phyloP scores from a whole-genome alignment of 2,113 vertebrate species.

The Syrrhaptes paradoxus region DNA sequence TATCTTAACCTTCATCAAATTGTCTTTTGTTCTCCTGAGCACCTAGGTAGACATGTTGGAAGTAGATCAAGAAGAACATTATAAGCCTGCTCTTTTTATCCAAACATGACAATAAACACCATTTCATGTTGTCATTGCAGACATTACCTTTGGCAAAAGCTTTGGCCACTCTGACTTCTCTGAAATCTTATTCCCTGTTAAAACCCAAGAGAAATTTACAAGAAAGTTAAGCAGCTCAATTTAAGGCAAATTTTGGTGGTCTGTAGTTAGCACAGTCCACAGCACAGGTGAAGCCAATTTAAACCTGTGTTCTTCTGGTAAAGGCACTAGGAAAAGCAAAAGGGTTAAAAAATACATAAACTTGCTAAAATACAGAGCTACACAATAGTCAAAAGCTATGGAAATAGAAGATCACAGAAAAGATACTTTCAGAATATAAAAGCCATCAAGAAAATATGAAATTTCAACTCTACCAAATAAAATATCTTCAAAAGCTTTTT shows the following conservation, averaged over 20 bases:
- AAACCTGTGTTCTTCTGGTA: not conserved
- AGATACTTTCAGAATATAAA: not conserved
- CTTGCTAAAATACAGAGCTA: not conserved
- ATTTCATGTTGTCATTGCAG: not conserved
- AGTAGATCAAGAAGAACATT: not conserved
- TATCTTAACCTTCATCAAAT: not conserved
- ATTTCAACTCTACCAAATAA: conserved; percentile 9
- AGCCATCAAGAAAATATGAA: not conserved
- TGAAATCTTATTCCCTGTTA: not conserved
- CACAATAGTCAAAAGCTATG: not conserved
- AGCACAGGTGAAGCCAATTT: not conserved
- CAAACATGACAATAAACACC: fast-evolving
- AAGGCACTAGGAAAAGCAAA: not conserved
- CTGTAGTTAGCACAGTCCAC: not conserved
- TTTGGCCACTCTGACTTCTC: not conserved
- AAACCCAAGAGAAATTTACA: not conserved
- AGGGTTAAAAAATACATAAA: not conserved
- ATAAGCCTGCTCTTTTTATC: not conserved
- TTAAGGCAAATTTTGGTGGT: not conserved
- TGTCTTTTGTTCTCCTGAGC: not conserved
- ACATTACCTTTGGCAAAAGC: fast-evolving
- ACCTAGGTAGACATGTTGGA: not conserved
- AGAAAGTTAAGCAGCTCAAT: not conserved
- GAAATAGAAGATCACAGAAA: not conserved
- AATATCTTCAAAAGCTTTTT: not conserved